Evolutionary conservation across 30 jellyfish, hydroid and myxozoan genomes (phyloP).

Genomic region (Rhopilema esculentum): DNA sequence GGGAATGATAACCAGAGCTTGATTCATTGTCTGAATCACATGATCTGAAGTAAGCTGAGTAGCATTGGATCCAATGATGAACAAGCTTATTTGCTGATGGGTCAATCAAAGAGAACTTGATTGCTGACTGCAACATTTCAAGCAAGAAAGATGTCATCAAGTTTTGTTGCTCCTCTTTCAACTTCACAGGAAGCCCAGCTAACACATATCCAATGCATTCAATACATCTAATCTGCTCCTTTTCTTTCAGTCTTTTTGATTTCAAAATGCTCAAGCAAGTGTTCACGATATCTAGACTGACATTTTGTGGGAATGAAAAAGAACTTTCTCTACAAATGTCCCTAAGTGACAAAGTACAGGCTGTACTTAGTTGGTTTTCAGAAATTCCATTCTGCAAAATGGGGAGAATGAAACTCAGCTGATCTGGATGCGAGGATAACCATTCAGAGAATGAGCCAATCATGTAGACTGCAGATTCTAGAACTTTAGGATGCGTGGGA

Average conservation of each 20-base stretch:
- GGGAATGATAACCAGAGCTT: conserved; percentile 54
- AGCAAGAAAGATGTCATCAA: conserved; percentile 53
- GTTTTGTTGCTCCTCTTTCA: conserved; percentile 55
- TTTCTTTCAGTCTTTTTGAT: conserved; percentile 5
- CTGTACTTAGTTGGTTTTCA: conserved; percentile 56
- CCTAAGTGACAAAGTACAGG: conserved; percentile 80
- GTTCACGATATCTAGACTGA: conserved; percentile 45
- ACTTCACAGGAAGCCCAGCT: conserved; percentile 47
- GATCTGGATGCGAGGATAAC: conserved; percentile 76
- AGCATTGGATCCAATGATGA: conserved; percentile 69
- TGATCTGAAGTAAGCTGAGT: conserved; percentile 76
- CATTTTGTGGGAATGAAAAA: conserved; percentile 29
- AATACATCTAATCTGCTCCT: conserved; percentile 67
- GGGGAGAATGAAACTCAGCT: conserved; percentile 68
- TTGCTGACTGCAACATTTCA: conserved; percentile 42
- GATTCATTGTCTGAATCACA: conserved; percentile 66
- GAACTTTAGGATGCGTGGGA: conserved; percentile 87
- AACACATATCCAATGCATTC: conserved; percentile 83
- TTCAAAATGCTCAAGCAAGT: conserved; percentile 65
- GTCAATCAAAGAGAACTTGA: conserved; percentile 47
- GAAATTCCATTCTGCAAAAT: conserved; percentile 70
- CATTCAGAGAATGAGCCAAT: conserved; percentile 91
- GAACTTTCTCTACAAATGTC: conserved; percentile 91
- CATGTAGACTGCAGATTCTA: conserved; percentile 76
- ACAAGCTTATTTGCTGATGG: conserved; percentile 52